Evolutionary conservation across 2,797 vertebrate species (phyloP).

Genomic region (Philypnodon macrostomus): DNA sequence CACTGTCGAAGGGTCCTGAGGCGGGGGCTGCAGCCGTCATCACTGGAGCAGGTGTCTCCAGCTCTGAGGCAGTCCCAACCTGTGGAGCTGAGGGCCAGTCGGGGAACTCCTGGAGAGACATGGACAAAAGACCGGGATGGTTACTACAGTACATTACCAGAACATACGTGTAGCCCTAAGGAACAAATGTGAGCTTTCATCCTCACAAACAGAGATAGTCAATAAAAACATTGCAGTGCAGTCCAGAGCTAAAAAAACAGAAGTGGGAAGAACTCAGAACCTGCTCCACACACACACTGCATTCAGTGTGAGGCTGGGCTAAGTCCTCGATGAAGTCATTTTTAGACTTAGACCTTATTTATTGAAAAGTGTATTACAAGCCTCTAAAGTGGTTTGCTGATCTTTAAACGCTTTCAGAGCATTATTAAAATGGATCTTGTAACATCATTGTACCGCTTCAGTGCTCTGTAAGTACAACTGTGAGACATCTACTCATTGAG

Average conservation of each 20-base stretch:
- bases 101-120: conserved; percentile 72
- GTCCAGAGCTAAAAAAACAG: too few species aligned
- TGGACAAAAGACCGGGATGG: background rate
- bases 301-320: too few species aligned
- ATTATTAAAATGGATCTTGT: background rate
- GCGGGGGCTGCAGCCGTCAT: conserved; percentile 87
- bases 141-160: background rate
- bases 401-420: background rate
- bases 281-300: too few species aligned
- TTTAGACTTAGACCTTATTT: background rate
- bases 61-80: conserved; percentile 87
- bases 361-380: background rate
- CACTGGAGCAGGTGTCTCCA: conserved; percentile 85
- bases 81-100: conserved; percentile 53
- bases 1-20: conserved; percentile 90
- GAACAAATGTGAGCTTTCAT: too few species aligned
- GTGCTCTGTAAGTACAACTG: background rate
- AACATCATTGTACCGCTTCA: background rate
- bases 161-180: too few species aligned
- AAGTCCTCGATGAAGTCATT: background rate
- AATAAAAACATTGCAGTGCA: too few species aligned
- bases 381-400: background rate
- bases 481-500: background rate
- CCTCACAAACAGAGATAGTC: too few species aligned
- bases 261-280: too few species aligned